A percentile compares a stretch with the other conserved stretches of the same genome.
Evolutionary conservation across 35 echinoderm and acorn worm genomes (phyloP).

Genomic region (Ophiothrix spiculata): DNA sequence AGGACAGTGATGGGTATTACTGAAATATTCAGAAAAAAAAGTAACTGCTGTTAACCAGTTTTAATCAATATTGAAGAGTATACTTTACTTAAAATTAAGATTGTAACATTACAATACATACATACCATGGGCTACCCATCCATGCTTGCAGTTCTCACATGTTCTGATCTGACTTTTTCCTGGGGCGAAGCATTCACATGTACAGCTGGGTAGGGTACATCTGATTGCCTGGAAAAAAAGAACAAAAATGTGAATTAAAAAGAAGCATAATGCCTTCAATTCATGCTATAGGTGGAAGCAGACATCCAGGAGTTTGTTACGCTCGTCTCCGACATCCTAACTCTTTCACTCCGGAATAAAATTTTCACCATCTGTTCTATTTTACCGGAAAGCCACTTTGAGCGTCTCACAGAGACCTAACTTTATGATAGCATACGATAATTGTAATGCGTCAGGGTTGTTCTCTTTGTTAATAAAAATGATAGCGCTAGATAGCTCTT

Average conservation of each 20-base stretch:
- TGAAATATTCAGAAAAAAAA: too few species aligned
- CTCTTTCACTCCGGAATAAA: not conserved
- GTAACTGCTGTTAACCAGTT: too few species aligned
- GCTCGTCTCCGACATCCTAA: not conserved
- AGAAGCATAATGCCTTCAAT: not conserved
- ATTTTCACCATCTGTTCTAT: not conserved
- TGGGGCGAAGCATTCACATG: conserved; percentile 65
- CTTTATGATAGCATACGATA: too few species aligned
- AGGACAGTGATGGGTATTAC: too few species aligned
- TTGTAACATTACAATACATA: not conserved
- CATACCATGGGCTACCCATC: conserved; percentile 81
- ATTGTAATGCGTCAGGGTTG: too few species aligned
- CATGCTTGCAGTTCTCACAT: conserved; percentile 68
- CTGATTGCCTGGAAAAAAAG: conserved; percentile 39
- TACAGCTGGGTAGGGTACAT: conserved; percentile 69
- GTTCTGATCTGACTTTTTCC: conserved; percentile 58
- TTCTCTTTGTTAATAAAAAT: too few species aligned
- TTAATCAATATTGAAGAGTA: too few species aligned
- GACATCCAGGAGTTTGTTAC: not conserved
- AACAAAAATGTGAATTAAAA: conserved; percentile 7
- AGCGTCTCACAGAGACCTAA: too few species aligned
- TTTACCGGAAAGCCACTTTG: not conserved
- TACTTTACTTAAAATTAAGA: too few species aligned
- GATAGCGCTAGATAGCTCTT: too few species aligned
- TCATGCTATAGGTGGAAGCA: not conserved